Evolutionary conservation across 1,140 invertebrate genomes (phyloP).

Genomic region (Asbolus verrucosus): DNA sequence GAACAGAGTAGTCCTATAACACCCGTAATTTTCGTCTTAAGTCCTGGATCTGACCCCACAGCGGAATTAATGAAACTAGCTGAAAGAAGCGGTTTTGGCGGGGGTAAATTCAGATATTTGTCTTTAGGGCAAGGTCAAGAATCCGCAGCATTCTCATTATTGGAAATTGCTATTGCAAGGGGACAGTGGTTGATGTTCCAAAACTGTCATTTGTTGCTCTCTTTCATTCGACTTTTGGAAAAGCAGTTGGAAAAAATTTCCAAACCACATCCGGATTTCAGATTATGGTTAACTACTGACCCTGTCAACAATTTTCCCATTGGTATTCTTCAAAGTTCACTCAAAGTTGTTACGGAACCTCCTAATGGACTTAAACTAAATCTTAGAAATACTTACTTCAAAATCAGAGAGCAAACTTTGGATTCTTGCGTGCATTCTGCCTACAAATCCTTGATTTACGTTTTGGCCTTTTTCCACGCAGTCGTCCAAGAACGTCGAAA

Average conservation of each 20-base stretch:
- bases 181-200: slow-evolving; percentile 92
- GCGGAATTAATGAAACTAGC: slow-evolving; percentile 90
- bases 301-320: slow-evolving; percentile 87
- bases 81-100: slow-evolving; percentile 75
- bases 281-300: slow-evolving; percentile 94
- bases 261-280: slow-evolving; percentile 88
- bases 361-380: slow-evolving; percentile 91
- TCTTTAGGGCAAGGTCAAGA: slow-evolving; percentile 93
- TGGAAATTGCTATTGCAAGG: slow-evolving; percentile 78
- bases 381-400: slow-evolving; percentile 88
- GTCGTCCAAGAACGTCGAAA: slow-evolving; percentile 91
- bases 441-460: slow-evolving; percentile 84
- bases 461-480: slow-evolving; percentile 91
- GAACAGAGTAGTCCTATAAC: slow-evolving; percentile 83
- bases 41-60: slow-evolving; percentile 89
- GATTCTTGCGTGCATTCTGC: slow-evolving; percentile 78
- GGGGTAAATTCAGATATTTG: slow-evolving; percentile 82
- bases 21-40: slow-evolving; percentile 89
- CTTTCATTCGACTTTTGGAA: slow-evolving; percentile 84
- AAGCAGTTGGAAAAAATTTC: slow-evolving; percentile 83
- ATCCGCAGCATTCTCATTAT: slow-evolving; percentile 77
- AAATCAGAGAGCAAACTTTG: slow-evolving; percentile 78
- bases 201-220: slow-evolving; percentile 88
- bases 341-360: slow-evolving; percentile 79
- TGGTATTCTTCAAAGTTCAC: slow-evolving; percentile 85